phyloP scores from a whole-genome alignment of 2,797 vertebrate genomes.

The Siniperca scherzeri region DNA sequence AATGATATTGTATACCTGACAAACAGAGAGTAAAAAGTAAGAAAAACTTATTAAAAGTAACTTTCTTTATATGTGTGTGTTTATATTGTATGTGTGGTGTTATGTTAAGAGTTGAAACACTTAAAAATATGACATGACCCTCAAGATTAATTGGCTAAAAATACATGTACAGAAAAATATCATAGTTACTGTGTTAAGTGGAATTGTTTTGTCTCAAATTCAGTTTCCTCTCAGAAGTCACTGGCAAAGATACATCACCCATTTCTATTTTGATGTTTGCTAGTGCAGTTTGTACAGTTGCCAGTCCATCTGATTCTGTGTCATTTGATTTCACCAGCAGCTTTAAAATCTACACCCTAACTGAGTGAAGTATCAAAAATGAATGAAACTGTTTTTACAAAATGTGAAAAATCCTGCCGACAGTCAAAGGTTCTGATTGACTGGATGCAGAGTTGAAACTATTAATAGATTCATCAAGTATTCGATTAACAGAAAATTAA shows the following conservation, averaged over 20 bases:
- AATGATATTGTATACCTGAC: not conserved
- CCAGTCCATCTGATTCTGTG: constrained; percentile 49
- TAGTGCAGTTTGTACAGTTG: constrained; percentile 45
- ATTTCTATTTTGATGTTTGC: constrained; percentile 44
- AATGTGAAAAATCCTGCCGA: not conserved
- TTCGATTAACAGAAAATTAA: not conserved
- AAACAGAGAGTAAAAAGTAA: not conserved
- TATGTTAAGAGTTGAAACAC: not conserved
- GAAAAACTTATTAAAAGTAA: not conserved
- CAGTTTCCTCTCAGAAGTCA: constrained; percentile 33
- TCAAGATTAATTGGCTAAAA: not conserved
- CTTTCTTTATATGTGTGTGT: not conserved
- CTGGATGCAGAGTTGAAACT: not conserved
- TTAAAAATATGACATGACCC: not conserved
- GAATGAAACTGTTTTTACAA: constrained; percentile 3
- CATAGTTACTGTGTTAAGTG: constrained; percentile 11
- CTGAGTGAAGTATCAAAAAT: not conserved
- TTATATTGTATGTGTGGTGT: not conserved
- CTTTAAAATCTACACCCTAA: not conserved
- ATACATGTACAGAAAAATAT: not conserved
- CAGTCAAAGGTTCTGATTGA: constrained; percentile 1
- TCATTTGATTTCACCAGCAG: constrained; percentile 44
- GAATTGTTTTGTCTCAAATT: constrained; percentile 30
- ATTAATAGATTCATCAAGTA: not conserved
- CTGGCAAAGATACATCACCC: constrained; percentile 39